Percentiles rank a stretch among this genome's conserved stretches.
These are phyloP conservation scores for Ennomos fuscantarius DNA, from an alignment of 2,888 invertebrate species.

Conservation along the genomic window DNA sequence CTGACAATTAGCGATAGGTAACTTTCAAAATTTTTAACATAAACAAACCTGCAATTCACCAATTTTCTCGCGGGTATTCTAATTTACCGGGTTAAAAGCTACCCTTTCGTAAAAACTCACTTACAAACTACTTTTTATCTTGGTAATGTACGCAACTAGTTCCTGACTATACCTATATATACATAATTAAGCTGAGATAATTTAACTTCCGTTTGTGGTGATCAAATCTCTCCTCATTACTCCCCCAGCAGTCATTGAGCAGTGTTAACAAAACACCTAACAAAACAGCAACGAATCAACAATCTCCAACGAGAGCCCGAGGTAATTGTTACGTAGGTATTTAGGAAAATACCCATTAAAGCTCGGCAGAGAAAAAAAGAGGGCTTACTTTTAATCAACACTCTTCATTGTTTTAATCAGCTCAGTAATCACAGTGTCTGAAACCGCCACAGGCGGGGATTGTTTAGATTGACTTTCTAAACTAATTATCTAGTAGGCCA, in stretches of 20 bases:
- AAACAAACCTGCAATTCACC: background rate
- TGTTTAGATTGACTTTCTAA: constrained; percentile 57
- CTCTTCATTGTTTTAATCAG: constrained; percentile 43
- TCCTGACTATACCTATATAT: too few species aligned
- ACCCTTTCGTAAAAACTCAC: too few species aligned
- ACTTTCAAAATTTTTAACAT: constrained; percentile 20
- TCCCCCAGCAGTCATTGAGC: background rate
- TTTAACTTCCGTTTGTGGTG: background rate
- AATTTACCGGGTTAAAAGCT: too few species aligned
- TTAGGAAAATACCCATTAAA: constrained; percentile 11
- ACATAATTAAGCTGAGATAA: too few species aligned
- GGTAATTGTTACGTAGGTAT: constrained; percentile 12
- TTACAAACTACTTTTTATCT: too few species aligned
- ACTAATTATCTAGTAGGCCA: constrained; percentile 51
- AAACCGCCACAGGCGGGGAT: constrained; percentile 46
- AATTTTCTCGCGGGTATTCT: background rate
- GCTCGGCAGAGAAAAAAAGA: constrained; percentile 13
- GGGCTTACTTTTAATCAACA: constrained; percentile 38
- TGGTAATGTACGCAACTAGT: too few species aligned
- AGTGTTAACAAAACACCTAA: background rate
- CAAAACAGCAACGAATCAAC: constrained; percentile 7
- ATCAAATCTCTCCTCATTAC: background rate
- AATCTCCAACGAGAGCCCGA: constrained; percentile 3
- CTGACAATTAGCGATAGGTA: constrained; percentile 38
- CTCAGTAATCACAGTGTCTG: constrained; percentile 45